Evolutionary conservation across 2,113 vertebrate genomes (phyloP).

Genomic region (Neogobius melanostomus): DNA sequence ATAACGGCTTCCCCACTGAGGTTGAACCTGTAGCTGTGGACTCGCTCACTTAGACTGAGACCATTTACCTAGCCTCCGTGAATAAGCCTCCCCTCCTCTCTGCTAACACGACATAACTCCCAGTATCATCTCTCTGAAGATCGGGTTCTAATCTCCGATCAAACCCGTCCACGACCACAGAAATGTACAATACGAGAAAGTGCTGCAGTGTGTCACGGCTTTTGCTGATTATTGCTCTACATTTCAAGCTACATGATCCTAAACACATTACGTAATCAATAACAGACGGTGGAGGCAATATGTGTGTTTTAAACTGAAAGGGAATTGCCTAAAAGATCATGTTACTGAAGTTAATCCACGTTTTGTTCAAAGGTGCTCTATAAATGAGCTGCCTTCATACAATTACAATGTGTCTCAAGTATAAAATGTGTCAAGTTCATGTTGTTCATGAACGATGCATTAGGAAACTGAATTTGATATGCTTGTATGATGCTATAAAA

Average conservation of each 20-base stretch:
- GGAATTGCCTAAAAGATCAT: not conserved
- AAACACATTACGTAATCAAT: conserved; percentile 22
- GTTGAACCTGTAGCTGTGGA: conserved; percentile 26
- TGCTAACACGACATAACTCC: conserved; percentile 7
- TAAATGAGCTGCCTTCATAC: not conserved
- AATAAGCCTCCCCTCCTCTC: conserved; percentile 7
- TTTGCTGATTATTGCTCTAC: not conserved
- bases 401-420: not conserved
- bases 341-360: not conserved
- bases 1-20: conserved; percentile 43
- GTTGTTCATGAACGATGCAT: too few relatives aligned
- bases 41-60: conserved; percentile 38
- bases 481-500: too few relatives aligned
- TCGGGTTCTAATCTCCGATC: conserved; percentile 21
- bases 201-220: not conserved
- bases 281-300: conserved; percentile 17
- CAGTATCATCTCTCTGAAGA: not conserved
- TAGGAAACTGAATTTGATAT: too few relatives aligned
- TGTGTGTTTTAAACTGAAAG: not conserved
- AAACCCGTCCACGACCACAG: not conserved
- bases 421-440: too few relatives aligned
- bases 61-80: conserved; percentile 5
- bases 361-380: not conserved
- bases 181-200: conserved; percentile 7
- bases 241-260: conserved; percentile 15